These are phyloP conservation scores for Enteromius viviparus DNA, from an alignment of 2,797 vertebrate genomes.

Conservation along the genomic window DNA sequence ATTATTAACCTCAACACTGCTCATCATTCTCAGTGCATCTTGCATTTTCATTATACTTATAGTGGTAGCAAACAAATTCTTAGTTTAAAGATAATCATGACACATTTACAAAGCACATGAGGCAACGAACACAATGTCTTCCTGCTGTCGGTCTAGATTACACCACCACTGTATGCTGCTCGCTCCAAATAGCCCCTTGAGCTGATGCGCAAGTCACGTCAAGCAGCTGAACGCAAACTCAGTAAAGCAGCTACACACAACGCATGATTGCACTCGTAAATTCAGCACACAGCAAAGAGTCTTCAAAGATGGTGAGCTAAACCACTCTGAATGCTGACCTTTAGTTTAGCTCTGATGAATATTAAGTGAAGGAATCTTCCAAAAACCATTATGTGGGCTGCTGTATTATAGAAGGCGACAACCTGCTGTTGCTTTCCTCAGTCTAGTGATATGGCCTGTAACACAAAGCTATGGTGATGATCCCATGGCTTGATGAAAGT, in stretches of 20 bases:
- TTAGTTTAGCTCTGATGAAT: slow-evolving; percentile 17
- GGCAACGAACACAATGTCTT: slow-evolving; percentile 8
- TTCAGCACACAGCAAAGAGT: slow-evolving; percentile 9
- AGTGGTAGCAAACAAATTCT: background rate
- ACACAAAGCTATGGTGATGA: slow-evolving; percentile 18
- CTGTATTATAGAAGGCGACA: slow-evolving; percentile 33
- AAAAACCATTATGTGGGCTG: slow-evolving; percentile 12
- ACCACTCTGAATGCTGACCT: slow-evolving; percentile 31
- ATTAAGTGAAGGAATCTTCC: background rate
- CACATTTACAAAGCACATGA: background rate
- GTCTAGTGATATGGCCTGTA: background rate
- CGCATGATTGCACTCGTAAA: background rate
- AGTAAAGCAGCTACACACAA: slow-evolving; percentile 44
- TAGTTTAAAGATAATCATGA: background rate
- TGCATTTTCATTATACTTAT: background rate
- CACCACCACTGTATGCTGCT: background rate
- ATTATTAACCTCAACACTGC: background rate
- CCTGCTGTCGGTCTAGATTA: background rate
- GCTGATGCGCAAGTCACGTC: slow-evolving; percentile 35
- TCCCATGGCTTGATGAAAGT: slow-evolving; percentile 27
- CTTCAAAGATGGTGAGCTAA: slow-evolving; percentile 40
- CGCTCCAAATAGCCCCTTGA: slow-evolving; percentile 45
- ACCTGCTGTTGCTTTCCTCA: background rate
- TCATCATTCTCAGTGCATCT: background rate
- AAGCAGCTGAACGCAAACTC: slow-evolving; percentile 54